Evolutionary conservation across 2,113 vertebrate genomes (phyloP).

Genomic region (Anser brachyrhynchus): DNA sequence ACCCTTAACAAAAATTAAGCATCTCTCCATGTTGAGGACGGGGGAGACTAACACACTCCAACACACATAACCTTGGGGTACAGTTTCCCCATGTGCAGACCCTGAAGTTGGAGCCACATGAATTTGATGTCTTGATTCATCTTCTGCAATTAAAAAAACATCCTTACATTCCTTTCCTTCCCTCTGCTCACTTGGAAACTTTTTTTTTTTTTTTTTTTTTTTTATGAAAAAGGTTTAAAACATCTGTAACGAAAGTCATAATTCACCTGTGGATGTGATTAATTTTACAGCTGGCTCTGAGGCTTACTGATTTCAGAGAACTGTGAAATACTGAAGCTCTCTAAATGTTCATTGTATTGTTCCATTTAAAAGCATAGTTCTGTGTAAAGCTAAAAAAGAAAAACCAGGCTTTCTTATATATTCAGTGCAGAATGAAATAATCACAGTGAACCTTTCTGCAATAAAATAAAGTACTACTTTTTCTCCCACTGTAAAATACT

Average conservation of each 20-base stretch:
- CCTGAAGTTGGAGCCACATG: neutral
- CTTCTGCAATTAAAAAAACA: neutral
- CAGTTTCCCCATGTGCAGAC: neutral
- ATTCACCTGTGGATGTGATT: neutral
- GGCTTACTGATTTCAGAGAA: neutral
- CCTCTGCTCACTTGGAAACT: neutral
- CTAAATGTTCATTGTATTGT: neutral
- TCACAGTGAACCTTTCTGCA: neutral
- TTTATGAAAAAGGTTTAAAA: neutral
- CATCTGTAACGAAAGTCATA: neutral
- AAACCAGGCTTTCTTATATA: neutral
- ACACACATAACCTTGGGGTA: neutral
- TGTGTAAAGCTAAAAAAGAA: neutral
- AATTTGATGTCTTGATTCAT: neutral
- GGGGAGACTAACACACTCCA: neutral
- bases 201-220: neutral
- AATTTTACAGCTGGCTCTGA: neutral
- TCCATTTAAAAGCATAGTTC: neutral
- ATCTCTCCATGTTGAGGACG: neutral
- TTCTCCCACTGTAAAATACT: neutral
- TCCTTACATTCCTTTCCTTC: neutral
- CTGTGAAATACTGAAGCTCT: neutral
- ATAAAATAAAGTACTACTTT: neutral
- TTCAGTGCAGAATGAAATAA: neutral
- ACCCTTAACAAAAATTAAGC: neutral